Percentiles rank a stretch among this genome's conserved stretches.
Conservation (phyloP, 2,113 vertebrate genomes). For the Globicephala melas region DNA sequence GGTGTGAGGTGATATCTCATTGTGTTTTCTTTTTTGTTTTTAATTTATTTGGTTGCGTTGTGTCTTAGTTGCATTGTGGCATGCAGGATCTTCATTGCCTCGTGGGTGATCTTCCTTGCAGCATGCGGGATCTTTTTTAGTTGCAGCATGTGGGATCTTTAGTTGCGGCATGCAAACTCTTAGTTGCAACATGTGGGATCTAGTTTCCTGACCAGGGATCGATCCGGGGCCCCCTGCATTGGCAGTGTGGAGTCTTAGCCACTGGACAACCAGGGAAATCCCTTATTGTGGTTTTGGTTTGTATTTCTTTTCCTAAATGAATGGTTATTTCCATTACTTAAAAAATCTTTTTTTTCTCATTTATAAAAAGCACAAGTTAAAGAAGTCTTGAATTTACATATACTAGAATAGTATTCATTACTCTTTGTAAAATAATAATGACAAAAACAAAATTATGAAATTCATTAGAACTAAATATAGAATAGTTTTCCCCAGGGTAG, state of each 20-base stretch:
- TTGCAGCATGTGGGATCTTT: too few relatives aligned
- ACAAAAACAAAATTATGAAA: constrained; percentile 6
- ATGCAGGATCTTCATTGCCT: too few relatives aligned
- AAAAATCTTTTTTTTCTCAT: neutral
- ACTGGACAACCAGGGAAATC: too few relatives aligned
- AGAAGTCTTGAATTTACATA: neutral
- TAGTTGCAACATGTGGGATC: too few relatives aligned
- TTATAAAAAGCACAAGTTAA: neutral
- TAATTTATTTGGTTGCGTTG: too few relatives aligned
- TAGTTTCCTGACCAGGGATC: too few relatives aligned
- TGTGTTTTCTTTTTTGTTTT: neutral
- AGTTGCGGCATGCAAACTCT: too few relatives aligned
- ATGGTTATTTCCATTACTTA: neutral
- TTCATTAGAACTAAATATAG: neutral
- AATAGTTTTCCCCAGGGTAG: neutral
- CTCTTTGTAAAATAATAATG: neutral
- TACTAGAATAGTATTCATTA: neutral
- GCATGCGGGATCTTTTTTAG: too few relatives aligned
- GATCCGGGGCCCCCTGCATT: too few relatives aligned
- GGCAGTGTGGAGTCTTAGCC: too few relatives aligned
- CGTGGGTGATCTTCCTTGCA: too few relatives aligned
- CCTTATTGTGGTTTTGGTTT: neutral
- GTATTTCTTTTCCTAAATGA: neutral
- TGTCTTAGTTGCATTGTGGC: too few relatives aligned
- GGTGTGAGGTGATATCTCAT: neutral